Evolutionary conservation across 2,888 invertebrate genomes (phyloP).

Genomic region (Ypsolopha sequella): DNA sequence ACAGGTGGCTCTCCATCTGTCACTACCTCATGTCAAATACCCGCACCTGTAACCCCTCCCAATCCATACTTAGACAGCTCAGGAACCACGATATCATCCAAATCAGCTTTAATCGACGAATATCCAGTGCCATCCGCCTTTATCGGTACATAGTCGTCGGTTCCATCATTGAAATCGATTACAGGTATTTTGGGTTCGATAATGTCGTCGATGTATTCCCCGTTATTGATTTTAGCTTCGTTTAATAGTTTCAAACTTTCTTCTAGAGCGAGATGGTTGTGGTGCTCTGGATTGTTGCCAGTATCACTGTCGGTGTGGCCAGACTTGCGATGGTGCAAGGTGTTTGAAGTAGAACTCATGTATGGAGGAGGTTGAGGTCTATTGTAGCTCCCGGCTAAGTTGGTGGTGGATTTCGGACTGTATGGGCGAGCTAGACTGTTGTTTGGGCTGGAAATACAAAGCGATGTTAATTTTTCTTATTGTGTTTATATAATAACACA

Average conservation of each 20-base stretch:
- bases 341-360: constrained; percentile 41
- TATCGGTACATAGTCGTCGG: constrained; percentile 54
- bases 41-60: constrained; percentile 22
- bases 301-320: constrained; percentile 27
- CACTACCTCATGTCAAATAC: constrained; percentile 53
- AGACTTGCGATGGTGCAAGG: constrained; percentile 47
- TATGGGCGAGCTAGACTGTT: constrained; percentile 65
- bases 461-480: not conserved
- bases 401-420: constrained; percentile 58
- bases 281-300: constrained; percentile 42
- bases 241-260: constrained; percentile 58
- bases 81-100: constrained; percentile 49
- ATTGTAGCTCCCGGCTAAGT: constrained; percentile 53
- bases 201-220: constrained; percentile 30
- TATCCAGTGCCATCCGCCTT: constrained; percentile 13
- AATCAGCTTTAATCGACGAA: constrained; percentile 20
- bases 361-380: constrained; percentile 64
- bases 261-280: constrained; percentile 45
- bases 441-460: constrained; percentile 56
- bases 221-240: constrained; percentile 49
- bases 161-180: constrained; percentile 42
- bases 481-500: not conserved
- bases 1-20: constrained; percentile 40
- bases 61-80: constrained; percentile 49
- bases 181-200: not conserved